Base-by-base conservation (phyloP, 2,113 vertebrate species). In the Petaurus breviceps region DNA sequence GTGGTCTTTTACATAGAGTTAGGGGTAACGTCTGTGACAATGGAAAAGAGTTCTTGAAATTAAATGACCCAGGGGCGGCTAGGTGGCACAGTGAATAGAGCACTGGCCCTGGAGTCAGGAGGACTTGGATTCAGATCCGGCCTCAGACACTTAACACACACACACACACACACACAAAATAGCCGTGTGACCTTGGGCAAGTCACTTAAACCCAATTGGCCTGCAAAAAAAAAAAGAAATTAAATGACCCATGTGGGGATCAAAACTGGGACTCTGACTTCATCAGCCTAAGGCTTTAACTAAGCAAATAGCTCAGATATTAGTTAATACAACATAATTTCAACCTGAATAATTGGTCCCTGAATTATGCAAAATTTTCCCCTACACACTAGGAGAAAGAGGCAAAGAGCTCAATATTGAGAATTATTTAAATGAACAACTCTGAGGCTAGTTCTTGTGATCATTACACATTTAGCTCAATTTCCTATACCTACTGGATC, bases 11-110 rank as follows among this genome's bases (percentile, higher is more conserved):
- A 2, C 84, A 3, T 50, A 93, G 68, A 95, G 10, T 2, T 28
- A 11, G 47, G 50, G 22, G 25, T 25, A 92, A 6, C 9, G 43
- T 43, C 51, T 46, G 0, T 55, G 37, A 10, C 12, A 68, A 95
- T 46, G 14, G 9, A 50, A 37, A n/a, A n/a, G 89, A 89, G 52
- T 92, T 53, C n/a, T 92, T 57, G 53, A 95, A 97, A 54, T 24
- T 47, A 89, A 93, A 24, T 92, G 10, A 93, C 0, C 28, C 61
- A 55, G n/a, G n/a, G n/a, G n/a, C n/a, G n/a, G n/a, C n/a, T n/a
- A n/a, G n/a, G n/a, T n/a, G n/a, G n/a, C n/a, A n/a, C n/a, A n/a
- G n/a, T n/a, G n/a, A n/a, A n/a, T n/a, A n/a, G n/a, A n/a, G n/a
- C n/a, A n/a, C n/a, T n/a, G n/a, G n/a, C n/a, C n/a, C n/a, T n/a